phyloP scores from a whole-genome alignment of 1,140 invertebrate species.

The Atta texana region DNA sequence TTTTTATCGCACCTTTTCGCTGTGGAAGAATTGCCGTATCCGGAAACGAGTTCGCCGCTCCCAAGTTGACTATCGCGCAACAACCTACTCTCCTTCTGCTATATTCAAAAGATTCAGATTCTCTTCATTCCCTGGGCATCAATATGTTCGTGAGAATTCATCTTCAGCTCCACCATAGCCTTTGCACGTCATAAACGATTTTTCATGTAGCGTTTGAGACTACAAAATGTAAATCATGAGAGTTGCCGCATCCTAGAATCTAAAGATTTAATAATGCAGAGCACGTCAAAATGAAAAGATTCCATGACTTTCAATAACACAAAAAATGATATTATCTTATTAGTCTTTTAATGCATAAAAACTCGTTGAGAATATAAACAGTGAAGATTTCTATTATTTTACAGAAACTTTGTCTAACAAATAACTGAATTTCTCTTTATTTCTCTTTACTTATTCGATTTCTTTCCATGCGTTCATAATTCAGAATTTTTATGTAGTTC shows the following conservation, averaged over 20 bases:
- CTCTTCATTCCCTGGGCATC: constrained; percentile 37
- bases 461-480: not conserved
- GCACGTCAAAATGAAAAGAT: constrained; percentile 28
- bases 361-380: not conserved
- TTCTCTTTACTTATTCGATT: not conserved
- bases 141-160: constrained; percentile 50
- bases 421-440: not conserved
- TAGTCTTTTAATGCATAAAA: not conserved
- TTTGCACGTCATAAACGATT: constrained; percentile 42
- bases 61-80: constrained; percentile 51
- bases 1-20: constrained; percentile 62
- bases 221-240: not conserved
- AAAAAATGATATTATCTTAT: not conserved
- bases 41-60: constrained; percentile 24
- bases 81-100: constrained; percentile 8
- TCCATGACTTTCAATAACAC: not conserved
- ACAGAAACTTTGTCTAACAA: not conserved
- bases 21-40: constrained; percentile 57
- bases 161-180: not conserved
- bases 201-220: constrained; percentile 4
- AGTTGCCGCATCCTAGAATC: not conserved
- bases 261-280: constrained; percentile 23
- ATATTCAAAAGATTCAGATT: constrained; percentile 44
- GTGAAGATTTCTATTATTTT: not conserved
- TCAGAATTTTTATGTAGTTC: not conserved